phyloP scores from a whole-genome alignment of 2,888 invertebrate genomes.

The Chromoteleia sp. region DNA sequence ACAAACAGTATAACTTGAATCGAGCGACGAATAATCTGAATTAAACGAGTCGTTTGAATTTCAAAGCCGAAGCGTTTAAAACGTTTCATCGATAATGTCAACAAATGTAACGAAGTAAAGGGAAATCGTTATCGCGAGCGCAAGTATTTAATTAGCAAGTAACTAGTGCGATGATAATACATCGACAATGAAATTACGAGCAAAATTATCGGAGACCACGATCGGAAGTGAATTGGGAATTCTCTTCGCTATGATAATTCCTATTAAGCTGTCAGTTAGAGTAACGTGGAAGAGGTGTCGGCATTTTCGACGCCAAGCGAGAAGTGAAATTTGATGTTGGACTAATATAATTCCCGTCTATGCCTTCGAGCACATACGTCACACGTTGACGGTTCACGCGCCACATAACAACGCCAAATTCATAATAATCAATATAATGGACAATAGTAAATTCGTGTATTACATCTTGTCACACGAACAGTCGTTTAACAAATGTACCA shows the following conservation, averaged over 20 bases:
- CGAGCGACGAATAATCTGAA: too few relatives aligned
- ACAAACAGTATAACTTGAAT: too few relatives aligned
- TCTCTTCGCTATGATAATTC: constrained; percentile 68
- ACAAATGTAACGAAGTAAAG: constrained; percentile 59
- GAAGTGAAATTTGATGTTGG: constrained; percentile 68
- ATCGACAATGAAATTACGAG: constrained; percentile 80
- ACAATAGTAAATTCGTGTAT: constrained; percentile 50
- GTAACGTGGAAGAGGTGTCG: constrained; percentile 62
- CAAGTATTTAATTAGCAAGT: constrained; percentile 81
- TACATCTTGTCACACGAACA: constrained; percentile 1
- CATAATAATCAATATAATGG: constrained; percentile 59
- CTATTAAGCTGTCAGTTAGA: constrained; percentile 68
- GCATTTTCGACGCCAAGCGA: constrained; percentile 62
- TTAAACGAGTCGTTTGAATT: constrained; percentile 16
- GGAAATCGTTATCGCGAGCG: constrained; percentile 77
- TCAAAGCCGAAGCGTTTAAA: constrained; percentile 13
- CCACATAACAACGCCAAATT: constrained; percentile 52
- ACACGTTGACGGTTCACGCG: constrained; percentile 62
- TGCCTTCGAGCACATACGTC: constrained; percentile 67
- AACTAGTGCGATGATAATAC: constrained; percentile 77
- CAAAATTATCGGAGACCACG: constrained; percentile 79
- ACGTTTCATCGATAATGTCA: constrained; percentile 56
- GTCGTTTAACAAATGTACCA: constrained; percentile 17
- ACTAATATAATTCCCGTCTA: constrained; percentile 67
- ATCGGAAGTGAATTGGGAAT: constrained; percentile 71